Conservation (phyloP, 2,888 invertebrate genomes). For the Euplagia quadripunctaria region DNA sequence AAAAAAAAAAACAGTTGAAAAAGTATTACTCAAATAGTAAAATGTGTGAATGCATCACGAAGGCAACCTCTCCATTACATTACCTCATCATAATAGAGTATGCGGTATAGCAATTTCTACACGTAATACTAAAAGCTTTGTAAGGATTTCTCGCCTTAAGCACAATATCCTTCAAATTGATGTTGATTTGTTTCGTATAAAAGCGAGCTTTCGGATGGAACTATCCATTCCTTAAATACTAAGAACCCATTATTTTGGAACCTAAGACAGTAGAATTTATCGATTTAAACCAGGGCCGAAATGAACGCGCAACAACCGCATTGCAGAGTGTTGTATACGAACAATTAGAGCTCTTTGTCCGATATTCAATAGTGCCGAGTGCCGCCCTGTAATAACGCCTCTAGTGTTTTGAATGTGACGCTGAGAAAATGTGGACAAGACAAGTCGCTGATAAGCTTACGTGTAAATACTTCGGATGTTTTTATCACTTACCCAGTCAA, state of each 20-base stretch:
- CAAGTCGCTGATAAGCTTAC: not conserved
- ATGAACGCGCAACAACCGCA: constrained; percentile 51
- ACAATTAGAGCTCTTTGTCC: constrained; percentile 83
- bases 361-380: constrained; percentile 78
- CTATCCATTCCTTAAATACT: not conserved
- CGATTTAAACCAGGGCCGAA: constrained; percentile 27
- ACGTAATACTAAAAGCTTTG: too few species aligned
- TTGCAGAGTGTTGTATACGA: constrained; percentile 62
- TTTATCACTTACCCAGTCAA: too few species aligned
- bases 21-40: too few species aligned
- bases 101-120: too few species aligned
- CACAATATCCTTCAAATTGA: too few species aligned
- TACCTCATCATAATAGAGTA: too few species aligned
- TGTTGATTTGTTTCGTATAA: too few species aligned
- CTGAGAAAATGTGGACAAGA: constrained; percentile 51
- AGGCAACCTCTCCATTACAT: too few species aligned
- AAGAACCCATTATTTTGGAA: not conserved
- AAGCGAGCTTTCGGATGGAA: too few species aligned
- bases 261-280: constrained; percentile 30
- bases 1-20: too few species aligned
- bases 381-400: constrained; percentile 66
- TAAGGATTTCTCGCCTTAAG: too few species aligned
- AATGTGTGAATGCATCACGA: too few species aligned
- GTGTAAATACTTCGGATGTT: not conserved
- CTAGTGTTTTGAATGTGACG: constrained; percentile 62